These are phyloP conservation scores for Myiotriccus ornatus DNA, from an alignment of 2,797 vertebrate genomes.

Conservation along the genomic window DNA sequence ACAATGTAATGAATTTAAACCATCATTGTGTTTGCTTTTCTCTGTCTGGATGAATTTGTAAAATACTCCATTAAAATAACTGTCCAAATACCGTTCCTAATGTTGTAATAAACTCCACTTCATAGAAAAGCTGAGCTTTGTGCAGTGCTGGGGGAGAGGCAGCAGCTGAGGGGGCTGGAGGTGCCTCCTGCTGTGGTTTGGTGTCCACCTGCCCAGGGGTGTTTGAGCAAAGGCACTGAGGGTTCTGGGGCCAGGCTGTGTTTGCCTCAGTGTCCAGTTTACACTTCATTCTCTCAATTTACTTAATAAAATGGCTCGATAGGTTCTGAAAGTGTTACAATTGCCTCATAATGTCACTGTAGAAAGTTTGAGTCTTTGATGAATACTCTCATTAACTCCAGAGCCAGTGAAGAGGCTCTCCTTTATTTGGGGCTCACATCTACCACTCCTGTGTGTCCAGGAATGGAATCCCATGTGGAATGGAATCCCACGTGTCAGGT, in stretches of 20 bases:
- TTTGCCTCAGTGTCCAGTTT: background rate
- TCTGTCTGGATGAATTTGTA: conserved; percentile 69
- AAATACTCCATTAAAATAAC: conserved; percentile 55
- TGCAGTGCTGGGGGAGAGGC: background rate
- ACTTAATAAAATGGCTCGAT: background rate
- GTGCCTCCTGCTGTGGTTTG: background rate
- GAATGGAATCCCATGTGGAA: fast-evolving
- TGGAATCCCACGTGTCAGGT: background rate
- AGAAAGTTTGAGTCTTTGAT: background rate
- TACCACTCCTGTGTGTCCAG: fast-evolving
- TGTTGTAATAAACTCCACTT: conserved; percentile 75
- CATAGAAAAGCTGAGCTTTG: conserved; percentile 40
- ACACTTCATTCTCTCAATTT: background rate
- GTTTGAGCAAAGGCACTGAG: background rate
- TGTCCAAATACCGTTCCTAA: conserved; percentile 30
- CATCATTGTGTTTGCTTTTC: conserved; percentile 46
- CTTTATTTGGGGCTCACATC: background rate
- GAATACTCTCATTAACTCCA: background rate
- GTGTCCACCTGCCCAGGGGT: background rate
- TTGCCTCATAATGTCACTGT: background rate
- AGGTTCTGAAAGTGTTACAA: background rate
- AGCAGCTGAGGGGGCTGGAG: background rate
- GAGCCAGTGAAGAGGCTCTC: background rate
- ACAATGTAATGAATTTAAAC: conserved; percentile 56
- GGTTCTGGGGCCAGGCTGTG: background rate